phyloP scores from a whole-genome alignment of 2,113 vertebrate genomes.

The Piaya cayana region DNA sequence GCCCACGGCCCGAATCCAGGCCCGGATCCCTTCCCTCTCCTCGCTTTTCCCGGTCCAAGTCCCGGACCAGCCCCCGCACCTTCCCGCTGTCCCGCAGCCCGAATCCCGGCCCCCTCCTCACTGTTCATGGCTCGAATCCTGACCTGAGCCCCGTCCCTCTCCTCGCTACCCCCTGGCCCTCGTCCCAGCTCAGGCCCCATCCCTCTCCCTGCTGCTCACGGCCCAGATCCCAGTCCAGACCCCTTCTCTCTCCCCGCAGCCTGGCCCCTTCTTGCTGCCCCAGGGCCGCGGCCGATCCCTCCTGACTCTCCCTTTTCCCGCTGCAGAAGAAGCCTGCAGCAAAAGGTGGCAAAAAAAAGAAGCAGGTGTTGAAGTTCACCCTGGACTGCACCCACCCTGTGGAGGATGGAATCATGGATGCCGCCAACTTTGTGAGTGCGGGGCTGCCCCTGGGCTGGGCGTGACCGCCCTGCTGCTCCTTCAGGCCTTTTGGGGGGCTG shows the following conservation, averaged over 20 bases:
- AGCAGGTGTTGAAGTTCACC: slow-evolving; percentile 94
- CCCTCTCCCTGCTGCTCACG: too few species aligned
- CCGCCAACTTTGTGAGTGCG: slow-evolving; percentile 93
- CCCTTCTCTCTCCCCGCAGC: too few species aligned
- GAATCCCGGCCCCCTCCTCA: background rate
- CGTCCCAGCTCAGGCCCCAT: background rate
- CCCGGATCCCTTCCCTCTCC: too few species aligned
- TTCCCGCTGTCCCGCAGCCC: too few species aligned
- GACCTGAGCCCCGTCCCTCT: background rate
- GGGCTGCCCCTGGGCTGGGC: background rate
- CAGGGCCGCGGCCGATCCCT: background rate
- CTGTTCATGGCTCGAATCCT: too few species aligned
- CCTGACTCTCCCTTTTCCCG: background rate
- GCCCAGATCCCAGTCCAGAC: background rate
- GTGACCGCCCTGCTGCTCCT: accelerated
- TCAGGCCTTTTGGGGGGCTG: background rate
- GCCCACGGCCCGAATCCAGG: too few species aligned
- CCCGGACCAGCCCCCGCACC: too few species aligned
- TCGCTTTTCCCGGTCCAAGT: too few species aligned
- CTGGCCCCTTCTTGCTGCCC: too few species aligned
- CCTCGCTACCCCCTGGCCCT: background rate
- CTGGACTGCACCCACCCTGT: slow-evolving; percentile 98
- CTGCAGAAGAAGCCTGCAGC: slow-evolving; percentile 87
- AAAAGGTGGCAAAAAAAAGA: slow-evolving; percentile 96
- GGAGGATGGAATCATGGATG: slow-evolving; percentile 99